Evolutionary conservation across 2,888 invertebrate genomes (phyloP).

Genomic region (Scaptomyza tumidula): DNA sequence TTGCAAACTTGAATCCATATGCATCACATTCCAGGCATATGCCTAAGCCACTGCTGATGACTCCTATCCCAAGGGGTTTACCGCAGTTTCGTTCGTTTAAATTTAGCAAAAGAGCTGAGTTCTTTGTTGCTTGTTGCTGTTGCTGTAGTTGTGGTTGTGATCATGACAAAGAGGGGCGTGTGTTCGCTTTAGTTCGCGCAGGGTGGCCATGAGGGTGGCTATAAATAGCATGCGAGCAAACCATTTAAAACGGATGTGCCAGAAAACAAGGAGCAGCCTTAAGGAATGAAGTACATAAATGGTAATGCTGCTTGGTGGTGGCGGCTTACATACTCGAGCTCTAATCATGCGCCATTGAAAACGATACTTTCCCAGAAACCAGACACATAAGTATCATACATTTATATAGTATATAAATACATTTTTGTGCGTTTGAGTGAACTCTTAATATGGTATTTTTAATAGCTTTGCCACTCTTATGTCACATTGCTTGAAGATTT

Average conservation of each 20-base stretch:
- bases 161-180: slow-evolving; percentile 46
- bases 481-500: slow-evolving; percentile 3
- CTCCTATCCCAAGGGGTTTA: slow-evolving; percentile 25
- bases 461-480: not conserved
- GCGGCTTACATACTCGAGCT: slow-evolving; percentile 25
- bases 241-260: slow-evolving; percentile 59
- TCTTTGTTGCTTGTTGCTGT: slow-evolving; percentile 7
- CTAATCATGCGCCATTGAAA: slow-evolving; percentile 28
- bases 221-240: slow-evolving; percentile 61
- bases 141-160: slow-evolving; percentile 11
- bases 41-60: slow-evolving; percentile 3
- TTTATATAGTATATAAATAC: not conserved
- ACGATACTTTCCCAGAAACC: slow-evolving; percentile 22
- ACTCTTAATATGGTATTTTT: slow-evolving; percentile 3
- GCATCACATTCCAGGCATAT: slow-evolving; percentile 49
- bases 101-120: slow-evolving; percentile 44
- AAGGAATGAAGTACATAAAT: slow-evolving; percentile 32
- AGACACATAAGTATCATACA: not conserved
- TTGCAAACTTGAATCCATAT: slow-evolving; percentile 30
- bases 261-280: slow-evolving; percentile 51
- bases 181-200: slow-evolving; percentile 24
- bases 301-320: slow-evolving; percentile 30
- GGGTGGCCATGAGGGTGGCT: slow-evolving; percentile 62
- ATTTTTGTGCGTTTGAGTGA: not conserved
- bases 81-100: slow-evolving; percentile 37